A percentile compares a stretch with the other conserved stretches of the same genome.
phyloP scores from a whole-genome alignment of 2,113 vertebrate species.

The Okapia johnstoni region DNA sequence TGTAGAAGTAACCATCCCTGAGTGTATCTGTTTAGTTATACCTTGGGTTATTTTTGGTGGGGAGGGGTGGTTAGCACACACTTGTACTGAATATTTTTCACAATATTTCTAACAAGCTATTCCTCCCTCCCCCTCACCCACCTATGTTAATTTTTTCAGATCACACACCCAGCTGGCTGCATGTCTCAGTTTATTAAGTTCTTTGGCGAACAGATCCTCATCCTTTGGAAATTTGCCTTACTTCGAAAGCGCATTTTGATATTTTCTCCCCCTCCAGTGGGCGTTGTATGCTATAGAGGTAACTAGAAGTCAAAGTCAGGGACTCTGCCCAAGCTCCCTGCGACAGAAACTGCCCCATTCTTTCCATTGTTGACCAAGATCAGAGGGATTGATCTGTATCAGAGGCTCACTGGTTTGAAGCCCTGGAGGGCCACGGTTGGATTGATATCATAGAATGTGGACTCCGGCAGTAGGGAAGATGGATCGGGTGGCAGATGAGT shows the following conservation, averaged over 20 bases:
- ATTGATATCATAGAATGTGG: background rate
- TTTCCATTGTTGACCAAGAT: background rate
- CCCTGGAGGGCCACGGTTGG: rapidly evolving
- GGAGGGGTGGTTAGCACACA: no score
- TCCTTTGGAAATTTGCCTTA: conserved; percentile 97
- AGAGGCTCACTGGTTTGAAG: background rate
- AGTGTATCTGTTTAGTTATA: no score
- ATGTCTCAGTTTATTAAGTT: conserved; percentile 99
- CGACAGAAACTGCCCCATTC: rapidly evolving
- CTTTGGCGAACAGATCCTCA: conserved; percentile 97
- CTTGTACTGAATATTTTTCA: no score
- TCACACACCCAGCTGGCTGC: conserved; percentile 98
- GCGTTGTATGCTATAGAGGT: conserved; percentile 98
- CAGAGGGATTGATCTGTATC: background rate
- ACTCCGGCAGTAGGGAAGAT: no score
- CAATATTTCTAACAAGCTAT: conserved; percentile 39
- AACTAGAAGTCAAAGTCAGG: conserved; percentile 23
- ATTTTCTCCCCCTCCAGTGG: conserved; percentile 96
- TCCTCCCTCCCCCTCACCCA: background rate
- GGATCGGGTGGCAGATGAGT: rapidly evolving
- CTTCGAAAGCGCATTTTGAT: conserved; percentile 96
- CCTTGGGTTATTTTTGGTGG: no score
- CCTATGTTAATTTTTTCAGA: conserved; percentile 78
- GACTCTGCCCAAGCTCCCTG: background rate
- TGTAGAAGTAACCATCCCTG: no score